Conservation (phyloP, 2,113 vertebrate genomes). For the Daboia siamensis region DNA sequence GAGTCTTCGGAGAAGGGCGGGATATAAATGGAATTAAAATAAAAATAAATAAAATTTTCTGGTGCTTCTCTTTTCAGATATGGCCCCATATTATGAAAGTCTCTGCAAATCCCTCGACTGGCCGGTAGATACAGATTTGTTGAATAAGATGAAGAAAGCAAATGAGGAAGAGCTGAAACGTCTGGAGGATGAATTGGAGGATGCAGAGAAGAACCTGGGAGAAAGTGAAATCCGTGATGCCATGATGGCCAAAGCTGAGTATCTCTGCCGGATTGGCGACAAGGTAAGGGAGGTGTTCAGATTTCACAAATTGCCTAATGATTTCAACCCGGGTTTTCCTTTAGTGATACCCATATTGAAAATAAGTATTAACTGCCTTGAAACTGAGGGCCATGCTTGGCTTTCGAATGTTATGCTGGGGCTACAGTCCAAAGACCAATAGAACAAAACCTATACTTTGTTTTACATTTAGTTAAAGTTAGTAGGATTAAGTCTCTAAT, state of each 20-base stretch:
- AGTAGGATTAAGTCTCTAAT: neutral
- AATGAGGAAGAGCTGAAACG: constrained; percentile 92
- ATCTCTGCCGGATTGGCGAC: constrained; percentile 92
- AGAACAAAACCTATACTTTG: neutral
- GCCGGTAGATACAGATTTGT: constrained; percentile 82
- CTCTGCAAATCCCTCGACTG: constrained; percentile 95
- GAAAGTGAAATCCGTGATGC: constrained; percentile 96
- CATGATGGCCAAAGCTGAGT: constrained; percentile 97
- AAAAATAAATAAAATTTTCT: too few relatives aligned
- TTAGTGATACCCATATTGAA: neutral
- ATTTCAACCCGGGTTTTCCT: neutral
- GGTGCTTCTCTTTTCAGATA: constrained; percentile 71
- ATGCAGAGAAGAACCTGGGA: constrained; percentile 91
- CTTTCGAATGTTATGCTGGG: neutral
- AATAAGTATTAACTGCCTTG: neutral
- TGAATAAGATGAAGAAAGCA: constrained; percentile 93
- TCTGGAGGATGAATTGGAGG: constrained; percentile 86
- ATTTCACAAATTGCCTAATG: rapidly evolving
- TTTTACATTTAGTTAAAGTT: neutral
- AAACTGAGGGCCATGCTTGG: neutral
- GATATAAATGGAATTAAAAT: too few relatives aligned
- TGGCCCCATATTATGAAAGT: constrained; percentile 91
- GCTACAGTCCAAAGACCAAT: neutral
- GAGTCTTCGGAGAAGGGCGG: too few relatives aligned
- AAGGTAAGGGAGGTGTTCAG: constrained; percentile 74